Evolutionary conservation across 2,797 vertebrate genomes (phyloP).

Genomic region (Micropoecilia bifurca): DNA sequence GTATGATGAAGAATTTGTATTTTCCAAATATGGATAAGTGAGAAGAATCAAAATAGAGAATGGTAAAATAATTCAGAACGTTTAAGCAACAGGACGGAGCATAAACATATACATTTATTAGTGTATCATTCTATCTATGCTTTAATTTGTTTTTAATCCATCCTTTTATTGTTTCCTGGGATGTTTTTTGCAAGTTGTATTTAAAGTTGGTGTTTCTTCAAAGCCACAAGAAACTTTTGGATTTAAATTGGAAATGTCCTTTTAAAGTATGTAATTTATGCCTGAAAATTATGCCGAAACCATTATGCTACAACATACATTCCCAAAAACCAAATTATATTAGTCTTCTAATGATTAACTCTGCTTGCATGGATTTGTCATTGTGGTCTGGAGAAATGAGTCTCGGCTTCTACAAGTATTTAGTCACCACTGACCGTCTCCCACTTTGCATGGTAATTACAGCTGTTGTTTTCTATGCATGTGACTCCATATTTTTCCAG

Average conservation of each 20-base stretch:
- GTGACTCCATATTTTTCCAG: background rate
- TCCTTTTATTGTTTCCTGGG: background rate
- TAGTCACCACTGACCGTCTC: background rate
- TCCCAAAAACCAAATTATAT: background rate
- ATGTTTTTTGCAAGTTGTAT: background rate
- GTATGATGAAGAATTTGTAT: background rate
- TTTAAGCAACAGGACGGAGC: background rate
- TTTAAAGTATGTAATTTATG: background rate
- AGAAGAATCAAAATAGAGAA: background rate
- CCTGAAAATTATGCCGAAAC: background rate
- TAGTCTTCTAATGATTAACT: background rate
- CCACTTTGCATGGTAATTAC: background rate
- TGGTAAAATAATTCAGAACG: background rate
- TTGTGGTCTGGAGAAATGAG: background rate
- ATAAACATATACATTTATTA: background rate
- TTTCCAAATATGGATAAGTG: background rate
- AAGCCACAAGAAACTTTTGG: background rate
- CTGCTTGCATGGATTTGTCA: background rate
- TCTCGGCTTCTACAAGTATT: background rate
- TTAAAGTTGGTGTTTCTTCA: background rate
- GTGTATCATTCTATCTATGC: background rate
- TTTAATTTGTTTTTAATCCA: background rate
- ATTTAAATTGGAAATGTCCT: background rate
- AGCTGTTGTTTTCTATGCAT: slow-evolving; percentile 40
- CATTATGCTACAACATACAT: background rate